A percentile compares a stretch with the other conserved stretches of the same genome.
phyloP scores from a whole-genome alignment of 2,888 invertebrate genomes.

The Campopleginae sp. region DNA sequence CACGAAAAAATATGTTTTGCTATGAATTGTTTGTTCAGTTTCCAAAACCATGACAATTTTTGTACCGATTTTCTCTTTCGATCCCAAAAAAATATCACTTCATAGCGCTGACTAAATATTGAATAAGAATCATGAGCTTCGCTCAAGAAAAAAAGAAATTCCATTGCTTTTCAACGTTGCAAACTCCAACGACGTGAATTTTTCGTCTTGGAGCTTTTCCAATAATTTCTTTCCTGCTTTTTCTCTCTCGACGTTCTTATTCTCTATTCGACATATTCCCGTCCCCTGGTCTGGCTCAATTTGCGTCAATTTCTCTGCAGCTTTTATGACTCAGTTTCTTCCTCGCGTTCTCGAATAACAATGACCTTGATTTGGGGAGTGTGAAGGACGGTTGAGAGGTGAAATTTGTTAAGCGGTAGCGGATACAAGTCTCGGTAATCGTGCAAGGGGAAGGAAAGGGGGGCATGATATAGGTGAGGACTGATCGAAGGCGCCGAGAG shows the following conservation, averaged over 20 bases:
- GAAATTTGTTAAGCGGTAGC: conserved; percentile 43
- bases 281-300: too few relatives aligned
- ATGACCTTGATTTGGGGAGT: conserved; percentile 38
- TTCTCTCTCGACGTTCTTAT: background rate
- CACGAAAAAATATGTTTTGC: too few relatives aligned
- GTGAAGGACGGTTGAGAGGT: conserved; percentile 37
- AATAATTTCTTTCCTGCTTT: background rate
- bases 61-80: background rate
- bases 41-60: too few relatives aligned
- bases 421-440: conserved; percentile 20
- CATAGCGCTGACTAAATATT: too few relatives aligned
- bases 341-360: background rate
- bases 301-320: background rate
- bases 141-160: too few relatives aligned
- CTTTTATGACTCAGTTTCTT: background rate
- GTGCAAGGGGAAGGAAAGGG: background rate
- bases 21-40: too few relatives aligned
- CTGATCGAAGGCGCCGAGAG: conserved; percentile 22
- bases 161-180: too few relatives aligned
- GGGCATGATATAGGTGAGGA: conserved; percentile 53
- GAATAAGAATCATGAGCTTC: too few relatives aligned
- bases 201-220: background rate
- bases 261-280: background rate
- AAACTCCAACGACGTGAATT: too few relatives aligned
- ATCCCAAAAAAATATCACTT: too few relatives aligned